Conservation (phyloP, 2,888 invertebrate species). For the Parnassius glacialis region DNA sequence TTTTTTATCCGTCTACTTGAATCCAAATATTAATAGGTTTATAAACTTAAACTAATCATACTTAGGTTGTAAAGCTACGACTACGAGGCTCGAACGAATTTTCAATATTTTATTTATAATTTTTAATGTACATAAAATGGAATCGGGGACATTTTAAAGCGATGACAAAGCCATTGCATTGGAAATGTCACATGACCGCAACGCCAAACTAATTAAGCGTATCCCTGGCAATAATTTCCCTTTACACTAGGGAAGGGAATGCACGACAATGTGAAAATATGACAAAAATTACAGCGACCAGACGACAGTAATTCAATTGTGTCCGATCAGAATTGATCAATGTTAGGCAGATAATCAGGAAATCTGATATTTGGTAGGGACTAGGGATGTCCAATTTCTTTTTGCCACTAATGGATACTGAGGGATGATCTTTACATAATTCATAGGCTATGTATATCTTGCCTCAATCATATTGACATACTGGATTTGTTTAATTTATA, state of each 20-base stretch:
- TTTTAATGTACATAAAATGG: slow-evolving; percentile 62
- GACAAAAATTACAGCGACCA: slow-evolving; percentile 71
- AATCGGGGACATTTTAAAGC: slow-evolving; percentile 61
- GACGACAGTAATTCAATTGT: slow-evolving; percentile 77
- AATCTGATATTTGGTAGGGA: slow-evolving; percentile 77
- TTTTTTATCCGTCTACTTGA: no score
- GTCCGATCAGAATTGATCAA: slow-evolving; percentile 71
- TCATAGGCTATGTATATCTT: not conserved
- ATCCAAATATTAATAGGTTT: no score
- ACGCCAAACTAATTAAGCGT: slow-evolving; percentile 77
- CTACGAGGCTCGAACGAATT: slow-evolving; percentile 1
- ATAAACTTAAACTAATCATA: no score
- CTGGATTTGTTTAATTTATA: no score
- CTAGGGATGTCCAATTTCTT: slow-evolving; percentile 59
- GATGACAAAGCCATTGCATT: slow-evolving; percentile 75
- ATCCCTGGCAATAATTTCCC: slow-evolving; percentile 68
- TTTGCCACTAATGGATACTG: slow-evolving; percentile 62
- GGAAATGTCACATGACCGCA: slow-evolving; percentile 76
- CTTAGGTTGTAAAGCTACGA: no score
- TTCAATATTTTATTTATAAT: slow-evolving; percentile 38
- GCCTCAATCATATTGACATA: no score
- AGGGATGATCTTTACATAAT: slow-evolving; percentile 39
- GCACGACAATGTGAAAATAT: slow-evolving; percentile 55
- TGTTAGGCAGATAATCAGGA: slow-evolving; percentile 75
- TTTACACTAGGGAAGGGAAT: slow-evolving; percentile 44